Percentiles rank a stretch among this genome's conserved stretches.
Conservation (phyloP, 1,140 invertebrate species). For the Macrosteles quadrilineatus region DNA sequence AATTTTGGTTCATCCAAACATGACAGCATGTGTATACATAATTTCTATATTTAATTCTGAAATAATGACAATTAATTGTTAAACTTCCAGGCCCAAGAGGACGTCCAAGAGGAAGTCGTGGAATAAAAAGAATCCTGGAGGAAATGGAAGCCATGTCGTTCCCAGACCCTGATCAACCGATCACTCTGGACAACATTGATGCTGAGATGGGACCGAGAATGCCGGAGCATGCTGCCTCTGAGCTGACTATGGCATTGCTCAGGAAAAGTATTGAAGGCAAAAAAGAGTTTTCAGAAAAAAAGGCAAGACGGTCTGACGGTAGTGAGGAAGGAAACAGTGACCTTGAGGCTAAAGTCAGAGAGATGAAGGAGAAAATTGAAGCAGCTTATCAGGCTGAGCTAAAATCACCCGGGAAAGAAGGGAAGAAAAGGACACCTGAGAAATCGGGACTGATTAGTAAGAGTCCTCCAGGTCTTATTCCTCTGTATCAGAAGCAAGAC, state of each 20-base stretch:
- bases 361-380: conserved; percentile 38
- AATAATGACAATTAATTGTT: too few species aligned
- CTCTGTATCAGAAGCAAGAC: conserved; percentile 4
- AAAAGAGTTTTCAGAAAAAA: conserved; percentile 27
- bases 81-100: neutral
- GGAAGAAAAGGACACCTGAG: conserved; percentile 35
- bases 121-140: conserved; percentile 19
- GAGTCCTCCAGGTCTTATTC: conserved; percentile 7
- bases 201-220: conserved; percentile 10
- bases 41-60: too few species aligned
- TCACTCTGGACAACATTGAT: neutral
- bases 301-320: neutral
- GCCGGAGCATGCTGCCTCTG: neutral
- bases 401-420: neutral
- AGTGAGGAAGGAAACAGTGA: conserved; percentile 2
- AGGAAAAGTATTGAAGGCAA: conserved; percentile 32
- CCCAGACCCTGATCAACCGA: conserved; percentile 6
- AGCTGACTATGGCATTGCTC: conserved; percentile 7
- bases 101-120: neutral
- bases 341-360: conserved; percentile 37
- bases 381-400: conserved; percentile 15
- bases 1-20: too few species aligned
- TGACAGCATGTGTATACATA: too few species aligned
- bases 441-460: conserved; percentile 36
- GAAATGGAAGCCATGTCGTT: conserved; percentile 26